Conservation (phyloP, 1,140 invertebrate species). For the Diabrotica undecimpunctata region DNA sequence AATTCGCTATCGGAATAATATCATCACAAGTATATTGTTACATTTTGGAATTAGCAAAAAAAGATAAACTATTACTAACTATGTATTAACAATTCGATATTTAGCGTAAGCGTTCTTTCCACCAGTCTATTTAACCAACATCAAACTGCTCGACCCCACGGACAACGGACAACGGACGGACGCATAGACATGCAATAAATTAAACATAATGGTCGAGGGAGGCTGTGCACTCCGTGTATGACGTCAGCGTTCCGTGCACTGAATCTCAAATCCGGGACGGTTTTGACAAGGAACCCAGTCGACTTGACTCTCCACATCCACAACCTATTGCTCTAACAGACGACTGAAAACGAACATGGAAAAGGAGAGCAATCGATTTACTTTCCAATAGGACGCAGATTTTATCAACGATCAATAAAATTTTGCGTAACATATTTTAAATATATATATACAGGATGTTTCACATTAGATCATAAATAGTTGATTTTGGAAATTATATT, state of each 20-base stretch:
- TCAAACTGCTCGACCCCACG: too few relatives aligned
- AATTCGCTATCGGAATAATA: too few relatives aligned
- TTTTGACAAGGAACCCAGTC: slow-evolving; percentile 8
- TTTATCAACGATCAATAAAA: slow-evolving; percentile 4
- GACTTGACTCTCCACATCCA: slow-evolving; percentile 7
- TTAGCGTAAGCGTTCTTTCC: too few relatives aligned
- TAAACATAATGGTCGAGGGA: slow-evolving; percentile 14
- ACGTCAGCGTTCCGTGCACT: slow-evolving; percentile 16
- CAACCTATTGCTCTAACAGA: background rate
- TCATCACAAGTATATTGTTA: too few relatives aligned
- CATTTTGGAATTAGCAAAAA: too few relatives aligned
- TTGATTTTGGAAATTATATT: too few relatives aligned
- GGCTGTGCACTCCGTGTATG: slow-evolving; percentile 14
- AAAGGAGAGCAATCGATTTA: slow-evolving; percentile 10
- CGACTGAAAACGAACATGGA: background rate
- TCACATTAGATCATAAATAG: too few relatives aligned
- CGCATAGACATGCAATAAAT: slow-evolving; percentile 14
- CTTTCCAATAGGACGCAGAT: background rate
- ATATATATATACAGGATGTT: too few relatives aligned
- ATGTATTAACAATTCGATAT: too few relatives aligned
- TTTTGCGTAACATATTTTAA: too few relatives aligned
- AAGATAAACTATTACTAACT: too few relatives aligned
- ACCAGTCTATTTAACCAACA: background rate
- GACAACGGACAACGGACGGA: background rate
- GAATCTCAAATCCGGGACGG: slow-evolving; percentile 9